phyloP scores from a whole-genome alignment of 2,113 vertebrate species.

The Gambusia affinis region DNA sequence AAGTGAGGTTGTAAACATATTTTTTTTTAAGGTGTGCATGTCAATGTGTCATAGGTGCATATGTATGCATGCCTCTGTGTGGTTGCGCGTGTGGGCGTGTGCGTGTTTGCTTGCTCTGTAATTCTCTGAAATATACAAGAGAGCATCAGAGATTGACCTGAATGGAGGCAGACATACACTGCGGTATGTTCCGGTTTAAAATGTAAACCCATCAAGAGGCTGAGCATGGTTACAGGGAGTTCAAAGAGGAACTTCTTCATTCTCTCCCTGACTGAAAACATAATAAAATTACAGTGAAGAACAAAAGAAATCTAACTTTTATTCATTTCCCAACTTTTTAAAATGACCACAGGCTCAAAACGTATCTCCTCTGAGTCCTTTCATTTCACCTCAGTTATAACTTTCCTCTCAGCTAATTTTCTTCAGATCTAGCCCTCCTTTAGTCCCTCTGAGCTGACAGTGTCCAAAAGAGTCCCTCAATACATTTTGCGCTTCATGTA shows the following conservation, averaged over 20 bases:
- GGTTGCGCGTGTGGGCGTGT: conserved; percentile 2
- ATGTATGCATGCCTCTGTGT: neutral
- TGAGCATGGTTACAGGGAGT: conserved; percentile 75
- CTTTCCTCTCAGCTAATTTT: conserved; percentile 32
- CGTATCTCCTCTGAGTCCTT: conserved; percentile 53
- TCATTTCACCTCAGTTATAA: conserved; percentile 40
- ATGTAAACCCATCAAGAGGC: conserved; percentile 83
- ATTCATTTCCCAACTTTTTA: conserved; percentile 39
- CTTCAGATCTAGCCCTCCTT: conserved; percentile 60
- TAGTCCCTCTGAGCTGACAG: conserved; percentile 62
- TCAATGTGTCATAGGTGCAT: conserved; percentile 40
- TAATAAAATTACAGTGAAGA: conserved; percentile 75
- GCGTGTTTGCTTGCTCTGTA: conserved; percentile 40
- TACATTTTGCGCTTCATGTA: conserved; percentile 87
- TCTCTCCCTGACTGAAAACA: conserved; percentile 70
- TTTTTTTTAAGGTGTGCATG: conserved; percentile 61
- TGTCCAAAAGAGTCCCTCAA: conserved; percentile 69
- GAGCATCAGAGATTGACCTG: conserved; percentile 77
- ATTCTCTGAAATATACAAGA: conserved; percentile 71
- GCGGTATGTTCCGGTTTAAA: conserved; percentile 76
- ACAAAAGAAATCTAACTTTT: conserved; percentile 75
- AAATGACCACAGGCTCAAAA: conserved; percentile 60
- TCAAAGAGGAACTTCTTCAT: conserved; percentile 58
- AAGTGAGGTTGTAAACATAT: conserved; percentile 76
- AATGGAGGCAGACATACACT: conserved; percentile 80